Conservation (phyloP, 2,797 vertebrate species). For the Pelobates cultripes region DNA sequence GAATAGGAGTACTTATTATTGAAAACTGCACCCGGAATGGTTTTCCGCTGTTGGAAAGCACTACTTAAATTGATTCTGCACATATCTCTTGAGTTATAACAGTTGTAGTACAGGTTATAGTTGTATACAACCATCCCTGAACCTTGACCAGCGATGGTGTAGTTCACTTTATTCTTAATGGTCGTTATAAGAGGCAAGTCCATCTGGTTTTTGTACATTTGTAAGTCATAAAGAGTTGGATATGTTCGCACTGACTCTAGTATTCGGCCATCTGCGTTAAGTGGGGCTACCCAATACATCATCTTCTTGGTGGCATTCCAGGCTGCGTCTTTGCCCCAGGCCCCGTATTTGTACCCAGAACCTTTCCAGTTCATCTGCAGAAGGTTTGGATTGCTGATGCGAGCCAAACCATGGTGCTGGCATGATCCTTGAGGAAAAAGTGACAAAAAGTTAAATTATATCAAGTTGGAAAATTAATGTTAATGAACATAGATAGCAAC, state of each 20-base stretch:
- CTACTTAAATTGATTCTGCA: slow-evolving; percentile 37
- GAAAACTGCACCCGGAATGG: slow-evolving; percentile 58
- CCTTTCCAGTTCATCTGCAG: slow-evolving; percentile 51
- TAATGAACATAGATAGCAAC: too few relatives aligned
- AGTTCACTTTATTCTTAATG: slow-evolving; percentile 39
- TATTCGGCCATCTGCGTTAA: slow-evolving; percentile 36
- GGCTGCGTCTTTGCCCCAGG: slow-evolving; percentile 52
- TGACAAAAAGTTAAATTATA: not conserved
- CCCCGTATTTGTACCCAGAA: slow-evolving; percentile 35
- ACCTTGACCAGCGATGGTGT: slow-evolving; percentile 49
- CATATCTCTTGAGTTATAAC: slow-evolving; percentile 47
- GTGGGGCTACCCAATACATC: slow-evolving; percentile 51
- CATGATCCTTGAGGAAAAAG: slow-evolving; percentile 33
- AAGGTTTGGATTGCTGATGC: slow-evolving; percentile 41
- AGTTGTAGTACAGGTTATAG: slow-evolving; percentile 51
- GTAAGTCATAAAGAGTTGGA: slow-evolving; percentile 28
- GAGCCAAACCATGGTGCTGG: slow-evolving; percentile 39
- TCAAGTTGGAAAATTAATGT: not conserved
- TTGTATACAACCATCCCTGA: slow-evolving; percentile 43
- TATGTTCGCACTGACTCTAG: slow-evolving; percentile 45
- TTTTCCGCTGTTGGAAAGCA: not conserved
- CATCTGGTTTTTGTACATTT: slow-evolving; percentile 21
- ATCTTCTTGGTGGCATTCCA: slow-evolving; percentile 43
- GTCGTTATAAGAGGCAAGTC: slow-evolving; percentile 28
- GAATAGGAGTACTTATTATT: slow-evolving; percentile 72